Conservation (phyloP, 2,113 vertebrate species). For the Actenoides hombroni region DNA sequence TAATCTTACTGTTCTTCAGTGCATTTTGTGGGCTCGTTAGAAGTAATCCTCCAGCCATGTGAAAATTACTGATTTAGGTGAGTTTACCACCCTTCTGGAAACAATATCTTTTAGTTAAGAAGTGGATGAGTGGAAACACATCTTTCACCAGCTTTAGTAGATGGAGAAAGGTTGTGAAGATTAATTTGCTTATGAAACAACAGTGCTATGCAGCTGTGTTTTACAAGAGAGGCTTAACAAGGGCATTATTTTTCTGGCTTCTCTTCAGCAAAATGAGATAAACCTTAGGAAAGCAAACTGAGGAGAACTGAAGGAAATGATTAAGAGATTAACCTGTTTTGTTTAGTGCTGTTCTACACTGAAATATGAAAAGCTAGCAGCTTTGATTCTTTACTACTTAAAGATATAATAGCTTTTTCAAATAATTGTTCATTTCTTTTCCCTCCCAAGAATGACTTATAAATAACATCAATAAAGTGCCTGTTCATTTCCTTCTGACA, state of each 20-base stretch:
- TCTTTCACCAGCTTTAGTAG: not conserved
- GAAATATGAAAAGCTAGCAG: not conserved
- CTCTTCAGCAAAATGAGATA: not conserved
- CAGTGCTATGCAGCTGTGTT: not conserved
- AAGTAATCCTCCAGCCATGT: not conserved
- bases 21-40: not conserved
- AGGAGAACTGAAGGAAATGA: not conserved
- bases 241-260: not conserved
- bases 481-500: conserved; percentile 18
- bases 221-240: not conserved
- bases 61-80: not conserved
- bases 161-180: not conserved
- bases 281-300: not conserved
- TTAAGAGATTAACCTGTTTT: not conserved
- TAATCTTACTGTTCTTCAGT: not conserved
- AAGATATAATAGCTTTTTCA: not conserved
- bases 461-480: not conserved
- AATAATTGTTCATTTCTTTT: conserved; percentile 4
- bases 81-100: not conserved
- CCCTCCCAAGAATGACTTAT: not conserved
- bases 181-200: not conserved
- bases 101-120: not conserved
- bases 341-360: not conserved
- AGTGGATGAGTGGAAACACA: not conserved
- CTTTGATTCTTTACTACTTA: not conserved